Evolutionary conservation across 2,113 vertebrate genomes (phyloP).

Genomic region (Saguinus imperator): DNA sequence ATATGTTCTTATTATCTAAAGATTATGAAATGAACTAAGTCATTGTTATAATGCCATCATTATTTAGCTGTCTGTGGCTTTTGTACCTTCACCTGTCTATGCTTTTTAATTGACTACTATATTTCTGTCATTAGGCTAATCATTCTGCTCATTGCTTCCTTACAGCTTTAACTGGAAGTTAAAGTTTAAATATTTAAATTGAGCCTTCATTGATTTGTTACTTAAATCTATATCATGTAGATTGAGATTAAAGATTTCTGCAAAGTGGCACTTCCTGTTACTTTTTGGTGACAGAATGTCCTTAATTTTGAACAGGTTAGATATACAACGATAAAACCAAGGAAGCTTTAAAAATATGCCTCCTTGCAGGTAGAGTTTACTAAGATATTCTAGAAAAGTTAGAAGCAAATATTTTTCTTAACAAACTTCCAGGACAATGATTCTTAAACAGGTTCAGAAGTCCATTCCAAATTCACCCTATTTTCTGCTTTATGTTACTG

Average conservation of each 20-base stretch:
- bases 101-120: neutral
- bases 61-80: neutral
- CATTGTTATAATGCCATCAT: neutral
- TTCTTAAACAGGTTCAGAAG: constrained; percentile 2
- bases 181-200: constrained; percentile 8
- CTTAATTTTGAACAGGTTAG: constrained; percentile 35
- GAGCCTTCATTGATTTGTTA: neutral
- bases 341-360: neutral
- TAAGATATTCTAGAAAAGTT: neutral
- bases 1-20: neutral
- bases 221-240: neutral
- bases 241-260: neutral
- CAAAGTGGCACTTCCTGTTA: neutral
- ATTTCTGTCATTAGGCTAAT: neutral
- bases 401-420: neutral
- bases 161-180: neutral
- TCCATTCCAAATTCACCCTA: neutral
- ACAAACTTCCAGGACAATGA: neutral
- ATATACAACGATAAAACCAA: constrained; percentile 27
- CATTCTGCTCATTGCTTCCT: neutral
- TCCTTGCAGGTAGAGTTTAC: neutral
- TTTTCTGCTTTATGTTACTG: neutral
- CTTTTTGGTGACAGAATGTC: neutral
- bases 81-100: neutral
- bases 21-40: neutral